Evolutionary conservation across 2,888 invertebrate genomes (phyloP).

Genomic region (Cataglyphis livida): DNA sequence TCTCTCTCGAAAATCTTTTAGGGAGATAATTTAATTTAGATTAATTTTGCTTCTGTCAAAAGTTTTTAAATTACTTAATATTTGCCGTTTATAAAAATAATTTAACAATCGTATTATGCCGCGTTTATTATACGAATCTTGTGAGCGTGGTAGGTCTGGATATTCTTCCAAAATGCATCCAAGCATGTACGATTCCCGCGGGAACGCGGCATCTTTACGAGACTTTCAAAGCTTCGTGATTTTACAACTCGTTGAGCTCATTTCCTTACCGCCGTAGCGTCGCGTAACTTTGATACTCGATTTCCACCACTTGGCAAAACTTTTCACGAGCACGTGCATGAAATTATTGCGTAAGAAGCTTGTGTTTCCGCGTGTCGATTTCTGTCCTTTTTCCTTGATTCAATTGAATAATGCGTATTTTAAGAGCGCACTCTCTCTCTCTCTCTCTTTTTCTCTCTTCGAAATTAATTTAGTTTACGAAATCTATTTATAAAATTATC

Average conservation of each 20-base stretch:
- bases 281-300: slow-evolving; percentile 77
- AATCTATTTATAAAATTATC: not conserved
- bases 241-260: slow-evolving; percentile 80
- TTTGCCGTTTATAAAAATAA: slow-evolving; percentile 6
- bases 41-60: slow-evolving; percentile 10
- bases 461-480: not conserved
- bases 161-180: slow-evolving; percentile 47
- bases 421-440: not conserved
- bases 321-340: slow-evolving; percentile 72
- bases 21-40: slow-evolving; percentile 21
- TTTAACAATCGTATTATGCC: not conserved
- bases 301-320: slow-evolving; percentile 73
- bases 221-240: slow-evolving; percentile 78
- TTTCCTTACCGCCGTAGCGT: slow-evolving; percentile 73
- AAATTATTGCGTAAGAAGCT: slow-evolving; percentile 70
- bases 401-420: not conserved
- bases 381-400: not conserved
- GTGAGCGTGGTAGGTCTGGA: slow-evolving; percentile 27
- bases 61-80: slow-evolving; percentile 4
- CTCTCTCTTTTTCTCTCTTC: not conserved
- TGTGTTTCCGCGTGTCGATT: slow-evolving; percentile 22
- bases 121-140: slow-evolving; percentile 42
- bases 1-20: not conserved
- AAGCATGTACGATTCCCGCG: slow-evolving; percentile 55
- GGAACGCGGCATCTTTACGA: slow-evolving; percentile 73